phyloP scores from a whole-genome alignment of 2,888 invertebrate genomes.

The Neuroscelio doddi region DNA sequence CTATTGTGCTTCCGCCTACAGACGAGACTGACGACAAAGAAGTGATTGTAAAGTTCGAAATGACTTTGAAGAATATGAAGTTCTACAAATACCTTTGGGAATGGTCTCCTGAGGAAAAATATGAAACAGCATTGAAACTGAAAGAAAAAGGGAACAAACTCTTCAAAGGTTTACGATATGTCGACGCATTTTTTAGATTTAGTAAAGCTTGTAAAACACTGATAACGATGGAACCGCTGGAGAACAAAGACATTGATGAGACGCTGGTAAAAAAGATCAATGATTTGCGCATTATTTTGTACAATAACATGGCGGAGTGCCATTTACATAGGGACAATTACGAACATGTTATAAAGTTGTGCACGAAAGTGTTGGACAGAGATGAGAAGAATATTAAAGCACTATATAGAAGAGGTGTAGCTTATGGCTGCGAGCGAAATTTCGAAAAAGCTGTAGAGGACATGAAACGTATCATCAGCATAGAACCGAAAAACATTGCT shows the following conservation, averaged over 20 bases:
- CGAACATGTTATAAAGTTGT: slow-evolving; percentile 79
- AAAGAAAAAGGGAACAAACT: slow-evolving; percentile 78
- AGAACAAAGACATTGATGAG: slow-evolving; percentile 71
- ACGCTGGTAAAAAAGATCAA: slow-evolving; percentile 74
- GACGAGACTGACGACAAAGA: slow-evolving; percentile 60
- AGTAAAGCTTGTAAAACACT: slow-evolving; percentile 83
- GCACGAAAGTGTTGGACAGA: slow-evolving; percentile 71
- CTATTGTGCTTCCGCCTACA: slow-evolving; percentile 52
- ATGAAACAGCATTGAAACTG: slow-evolving; percentile 73
- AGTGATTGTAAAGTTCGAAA: slow-evolving; percentile 70
- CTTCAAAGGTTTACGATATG: slow-evolving; percentile 76
- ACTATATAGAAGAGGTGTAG: slow-evolving; percentile 73
- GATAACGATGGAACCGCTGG: slow-evolving; percentile 76
- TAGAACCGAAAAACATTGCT: slow-evolving; percentile 80
- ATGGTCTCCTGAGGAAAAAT: slow-evolving; percentile 76
- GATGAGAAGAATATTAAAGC: slow-evolving; percentile 73
- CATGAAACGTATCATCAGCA: slow-evolving; percentile 74
- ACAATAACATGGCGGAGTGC: slow-evolving; percentile 88
- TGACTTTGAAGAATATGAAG: slow-evolving; percentile 72
- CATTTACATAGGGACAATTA: slow-evolving; percentile 81
- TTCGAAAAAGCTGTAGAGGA: slow-evolving; percentile 79
- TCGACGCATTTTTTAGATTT: slow-evolving; percentile 84
- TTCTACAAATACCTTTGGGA: slow-evolving; percentile 74
- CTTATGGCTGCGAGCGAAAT: slow-evolving; percentile 75
- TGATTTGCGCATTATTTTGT: slow-evolving; percentile 78